phyloP scores from a whole-genome alignment of 2,888 invertebrate species.

The Sphecodes monilicornis region DNA sequence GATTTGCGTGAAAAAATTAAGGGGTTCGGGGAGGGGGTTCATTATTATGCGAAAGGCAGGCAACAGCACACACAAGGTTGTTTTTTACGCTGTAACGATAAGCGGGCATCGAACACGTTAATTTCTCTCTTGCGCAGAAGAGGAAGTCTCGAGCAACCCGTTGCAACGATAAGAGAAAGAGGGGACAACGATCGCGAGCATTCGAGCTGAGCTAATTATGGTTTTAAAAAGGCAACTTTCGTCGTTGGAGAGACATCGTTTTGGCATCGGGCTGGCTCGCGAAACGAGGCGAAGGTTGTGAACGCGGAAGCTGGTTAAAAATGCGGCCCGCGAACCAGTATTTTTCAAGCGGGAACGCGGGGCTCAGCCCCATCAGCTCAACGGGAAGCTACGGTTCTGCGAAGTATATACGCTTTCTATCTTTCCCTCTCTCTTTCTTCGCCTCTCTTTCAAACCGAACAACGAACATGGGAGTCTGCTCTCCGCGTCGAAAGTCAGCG shows the following conservation, averaged over 20 bases:
- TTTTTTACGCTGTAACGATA: not conserved
- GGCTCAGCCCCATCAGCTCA: constrained; percentile 5
- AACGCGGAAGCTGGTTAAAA: constrained; percentile 21
- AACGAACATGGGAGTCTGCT: constrained; percentile 6
- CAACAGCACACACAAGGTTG: not conserved
- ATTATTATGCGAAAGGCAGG: not conserved
- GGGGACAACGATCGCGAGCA: not conserved
- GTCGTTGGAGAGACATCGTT: not conserved
- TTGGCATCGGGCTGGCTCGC: not conserved
- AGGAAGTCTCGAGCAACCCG: not conserved
- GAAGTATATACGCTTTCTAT: not conserved
- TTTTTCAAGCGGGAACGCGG: not conserved
- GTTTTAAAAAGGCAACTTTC: not conserved
- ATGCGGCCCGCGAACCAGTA: constrained; percentile 9
- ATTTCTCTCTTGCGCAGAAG: not conserved
- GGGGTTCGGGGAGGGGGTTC: not conserved
- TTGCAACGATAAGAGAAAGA: not conserved
- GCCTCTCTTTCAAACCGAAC: not conserved
- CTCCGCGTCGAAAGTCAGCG: constrained; percentile 24
- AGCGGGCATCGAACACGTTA: not conserved
- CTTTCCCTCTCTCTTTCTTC: not conserved
- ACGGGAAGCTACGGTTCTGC: not conserved
- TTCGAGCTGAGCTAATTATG: not conserved
- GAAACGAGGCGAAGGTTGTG: not conserved
- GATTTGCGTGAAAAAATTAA: not conserved